Evolutionary conservation across 2,888 invertebrate species (phyloP).

Genomic region (Anorthoa munda): DNA sequence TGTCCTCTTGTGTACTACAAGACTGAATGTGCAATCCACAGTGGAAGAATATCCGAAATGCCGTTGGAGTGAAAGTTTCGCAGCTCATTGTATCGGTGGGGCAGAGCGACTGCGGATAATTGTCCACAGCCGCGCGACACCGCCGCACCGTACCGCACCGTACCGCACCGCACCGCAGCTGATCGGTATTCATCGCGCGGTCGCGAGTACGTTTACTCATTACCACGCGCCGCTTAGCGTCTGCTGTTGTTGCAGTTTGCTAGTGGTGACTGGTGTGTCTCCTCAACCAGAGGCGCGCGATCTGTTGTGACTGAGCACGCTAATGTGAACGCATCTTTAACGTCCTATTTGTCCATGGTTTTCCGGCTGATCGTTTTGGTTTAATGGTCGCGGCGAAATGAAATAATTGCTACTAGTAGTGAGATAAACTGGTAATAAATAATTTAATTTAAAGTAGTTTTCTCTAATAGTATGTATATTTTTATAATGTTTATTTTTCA

Average conservation of each 20-base stretch:
- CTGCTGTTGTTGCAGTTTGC: background rate
- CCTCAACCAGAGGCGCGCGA: background rate
- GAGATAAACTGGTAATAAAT: no score
- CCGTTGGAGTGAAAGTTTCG: slow-evolving; percentile 6
- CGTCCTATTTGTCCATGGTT: background rate
- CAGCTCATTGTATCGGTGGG: slow-evolving; percentile 10
- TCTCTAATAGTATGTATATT: no score
- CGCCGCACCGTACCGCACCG: slow-evolving; percentile 18
- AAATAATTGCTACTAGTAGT: no score
- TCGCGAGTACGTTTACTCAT: slow-evolving; percentile 26
- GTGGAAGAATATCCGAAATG: background rate
- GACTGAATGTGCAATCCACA: background rate
- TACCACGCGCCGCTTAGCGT: slow-evolving; percentile 26
- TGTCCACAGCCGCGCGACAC: slow-evolving; percentile 15
- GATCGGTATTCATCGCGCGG: slow-evolving; percentile 22
- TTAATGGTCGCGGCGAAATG: no score
- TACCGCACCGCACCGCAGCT: slow-evolving; percentile 26
- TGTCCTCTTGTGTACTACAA: background rate
- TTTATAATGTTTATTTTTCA: no score
- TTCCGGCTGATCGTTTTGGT: background rate
- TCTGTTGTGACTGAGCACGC: background rate
- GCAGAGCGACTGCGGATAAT: slow-evolving; percentile 34
- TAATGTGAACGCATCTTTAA: background rate
- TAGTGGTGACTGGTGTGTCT: background rate
- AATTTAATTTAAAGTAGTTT: no score